Percentiles rank a stretch among this genome's conserved stretches.
phyloP scores from a whole-genome alignment of 2,797 vertebrate genomes.

The Molossus molossus region DNA sequence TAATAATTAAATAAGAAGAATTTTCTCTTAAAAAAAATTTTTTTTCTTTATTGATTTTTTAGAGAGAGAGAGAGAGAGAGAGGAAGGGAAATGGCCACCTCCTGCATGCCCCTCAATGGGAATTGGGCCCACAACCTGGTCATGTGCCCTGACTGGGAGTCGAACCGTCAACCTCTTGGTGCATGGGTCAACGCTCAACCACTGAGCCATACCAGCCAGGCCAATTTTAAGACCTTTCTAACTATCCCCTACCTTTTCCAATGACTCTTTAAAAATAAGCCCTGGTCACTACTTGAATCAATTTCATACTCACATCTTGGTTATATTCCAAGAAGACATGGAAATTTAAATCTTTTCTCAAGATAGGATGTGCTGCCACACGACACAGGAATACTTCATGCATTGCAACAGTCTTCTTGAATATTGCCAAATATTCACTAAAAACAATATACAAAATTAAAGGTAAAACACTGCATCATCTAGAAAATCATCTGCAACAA shows the following conservation, averaged over 20 bases:
- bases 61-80: too few relatives aligned
- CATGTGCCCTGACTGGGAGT: too few relatives aligned
- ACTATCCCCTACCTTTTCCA: conserved; percentile 80
- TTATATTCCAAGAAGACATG: conserved; percentile 99
- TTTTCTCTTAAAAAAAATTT: background rate
- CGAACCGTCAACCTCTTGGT: too few relatives aligned
- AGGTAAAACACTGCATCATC: conserved; percentile 68
- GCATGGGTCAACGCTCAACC: too few relatives aligned
- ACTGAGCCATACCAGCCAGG: too few relatives aligned
- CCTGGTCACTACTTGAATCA: conserved; percentile 70
- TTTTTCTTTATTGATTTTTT: too few relatives aligned
- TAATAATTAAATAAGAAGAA: background rate
- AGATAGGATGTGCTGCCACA: conserved; percentile 97
- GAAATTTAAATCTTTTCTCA: conserved; percentile 99
- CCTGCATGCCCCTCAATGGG: too few relatives aligned
- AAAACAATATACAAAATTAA: conserved; percentile 82
- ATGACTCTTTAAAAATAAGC: conserved; percentile 74
- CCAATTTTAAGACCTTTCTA: conserved; percentile 24
- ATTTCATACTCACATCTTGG: conserved; percentile 95
- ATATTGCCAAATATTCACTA: conserved; percentile 99
- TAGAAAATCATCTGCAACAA: conserved; percentile 51
- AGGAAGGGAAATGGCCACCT: too few relatives aligned
- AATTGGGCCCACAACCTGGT: too few relatives aligned
- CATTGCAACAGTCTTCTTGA: conserved; percentile 99
- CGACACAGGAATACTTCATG: conserved; percentile 99